Base-by-base conservation (phyloP, 2,888 invertebrate genomes). In the Cerastis leucographa region DNA sequence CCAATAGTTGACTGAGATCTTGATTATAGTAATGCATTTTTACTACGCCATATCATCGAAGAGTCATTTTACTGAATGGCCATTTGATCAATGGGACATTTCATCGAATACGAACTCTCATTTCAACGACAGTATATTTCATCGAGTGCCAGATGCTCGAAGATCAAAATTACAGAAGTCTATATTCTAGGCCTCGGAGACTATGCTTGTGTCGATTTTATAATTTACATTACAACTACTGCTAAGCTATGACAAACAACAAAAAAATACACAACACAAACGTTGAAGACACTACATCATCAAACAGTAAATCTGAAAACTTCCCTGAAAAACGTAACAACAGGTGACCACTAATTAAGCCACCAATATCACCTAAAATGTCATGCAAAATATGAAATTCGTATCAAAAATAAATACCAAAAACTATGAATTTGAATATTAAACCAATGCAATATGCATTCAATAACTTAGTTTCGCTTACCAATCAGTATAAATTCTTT, bases 401-500 rank as follows among this genome's bases (percentile, higher is more conserved):
- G 4, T 12, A 49, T 14, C 11, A 14, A 51, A 35, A 72, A 42
- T 64, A 65, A 79, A 64, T 80, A 56, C 5, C 6, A 2, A 44
- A 71, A 66, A 25, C 12, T 64, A 7, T 44, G 14, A 42, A 44
- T 66, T 65, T 61, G 22, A 11, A 67, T 51, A 74, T 51, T 0
- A 35, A 71, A 46, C 35, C 66, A 46, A 8, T 61, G 62, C 46
- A 84, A 69, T 49, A 74, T 51, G 42, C 19, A 86, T 84, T 61
- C 46, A 59, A 64, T 46, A 69, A 74, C 66, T 54, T 64, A 6
- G 2, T 51, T 46, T 67, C 35, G 49, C 91, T 90, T 88, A 94
- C 94, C 91, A 89, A 78, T 87, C 64, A 74, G 83, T 82, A 74
- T 84, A 89, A 74, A 94, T 80, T 89, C 89, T 92, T 90, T 92